Evolutionary conservation across 2,113 vertebrate species (phyloP).

Genomic region (Gasterosteus nipponicus): DNA sequence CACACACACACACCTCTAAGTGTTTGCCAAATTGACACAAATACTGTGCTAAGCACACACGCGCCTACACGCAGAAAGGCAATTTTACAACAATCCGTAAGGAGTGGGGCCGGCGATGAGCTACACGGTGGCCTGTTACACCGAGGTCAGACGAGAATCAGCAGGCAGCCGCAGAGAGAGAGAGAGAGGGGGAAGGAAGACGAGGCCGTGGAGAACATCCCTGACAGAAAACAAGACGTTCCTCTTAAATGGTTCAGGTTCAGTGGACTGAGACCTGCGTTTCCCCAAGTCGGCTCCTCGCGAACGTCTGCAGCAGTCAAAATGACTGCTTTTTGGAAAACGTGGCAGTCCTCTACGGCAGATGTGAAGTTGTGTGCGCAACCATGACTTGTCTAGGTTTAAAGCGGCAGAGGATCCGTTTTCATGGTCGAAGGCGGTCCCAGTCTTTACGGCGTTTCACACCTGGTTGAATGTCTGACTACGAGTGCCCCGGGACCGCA

Average conservation of each 20-base stretch:
- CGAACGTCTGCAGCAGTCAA: constrained; percentile 53
- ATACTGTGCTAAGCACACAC: constrained; percentile 35
- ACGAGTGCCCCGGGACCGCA: constrained; percentile 40
- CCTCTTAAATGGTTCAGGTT: constrained; percentile 76
- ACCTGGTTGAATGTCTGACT: constrained; percentile 71
- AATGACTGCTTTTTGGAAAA: constrained; percentile 67
- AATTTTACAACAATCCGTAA: constrained; percentile 62
- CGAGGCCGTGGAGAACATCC: constrained; percentile 64
- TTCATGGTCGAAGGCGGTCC: constrained; percentile 64
- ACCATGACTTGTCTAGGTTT: constrained; percentile 71
- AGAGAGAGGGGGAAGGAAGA: constrained; percentile 47
- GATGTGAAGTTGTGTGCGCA: constrained; percentile 63
- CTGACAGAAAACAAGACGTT: constrained; percentile 77
- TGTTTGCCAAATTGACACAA: constrained; percentile 25
- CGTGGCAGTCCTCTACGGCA: constrained; percentile 49
- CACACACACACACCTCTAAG: constrained; percentile 37
- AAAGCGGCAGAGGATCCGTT: constrained; percentile 71
- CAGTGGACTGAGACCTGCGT: constrained; percentile 76
- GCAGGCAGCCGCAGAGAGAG: constrained; percentile 27
- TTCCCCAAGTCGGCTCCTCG: constrained; percentile 50
- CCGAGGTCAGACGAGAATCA: constrained; percentile 68
- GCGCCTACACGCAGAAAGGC: constrained; percentile 17
- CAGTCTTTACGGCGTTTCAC: constrained; percentile 63
- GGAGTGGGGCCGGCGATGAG: constrained; percentile 53
- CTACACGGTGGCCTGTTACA: constrained; percentile 62